Percentiles rank a stretch among this genome's conserved stretches.
phyloP scores from a whole-genome alignment of 2,797 vertebrate species.

The Sebastes taczanowskii region DNA sequence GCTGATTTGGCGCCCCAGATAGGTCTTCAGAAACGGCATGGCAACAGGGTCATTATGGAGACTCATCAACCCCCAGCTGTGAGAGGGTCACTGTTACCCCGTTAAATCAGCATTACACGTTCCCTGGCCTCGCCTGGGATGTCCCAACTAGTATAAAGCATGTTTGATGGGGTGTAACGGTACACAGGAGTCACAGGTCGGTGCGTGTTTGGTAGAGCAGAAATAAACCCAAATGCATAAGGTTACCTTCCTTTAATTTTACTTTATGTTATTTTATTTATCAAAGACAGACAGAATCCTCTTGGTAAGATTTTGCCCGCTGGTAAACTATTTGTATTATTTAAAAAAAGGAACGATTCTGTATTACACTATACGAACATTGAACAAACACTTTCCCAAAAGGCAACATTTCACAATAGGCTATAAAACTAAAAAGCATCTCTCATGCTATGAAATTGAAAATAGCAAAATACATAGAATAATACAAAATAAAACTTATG shows the following conservation, averaged over 20 bases:
- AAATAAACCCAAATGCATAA: neutral
- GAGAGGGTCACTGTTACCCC: neutral
- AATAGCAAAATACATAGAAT: neutral
- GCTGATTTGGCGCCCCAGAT: constrained; percentile 2
- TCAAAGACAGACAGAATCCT: neutral
- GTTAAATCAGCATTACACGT: neutral
- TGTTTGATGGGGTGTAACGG: neutral
- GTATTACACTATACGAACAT: neutral
- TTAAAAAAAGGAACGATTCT: neutral
- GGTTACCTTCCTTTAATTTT: neutral
- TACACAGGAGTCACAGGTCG: neutral
- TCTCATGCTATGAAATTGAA: neutral
- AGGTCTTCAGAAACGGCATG: constrained; percentile 5
- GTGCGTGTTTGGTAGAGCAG: neutral
- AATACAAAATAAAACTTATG: neutral
- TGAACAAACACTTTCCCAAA: neutral
- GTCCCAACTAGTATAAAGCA: neutral
- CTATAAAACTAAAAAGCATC: neutral
- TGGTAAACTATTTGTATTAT: neutral
- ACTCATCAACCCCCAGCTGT: constrained; percentile 25
- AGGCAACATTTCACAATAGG: neutral
- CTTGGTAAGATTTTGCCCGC: neutral
- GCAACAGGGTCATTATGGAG: constrained; percentile 5
- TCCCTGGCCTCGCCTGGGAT: neutral
- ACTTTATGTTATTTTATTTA: neutral